Conservation (phyloP, 2,797 vertebrate genomes). For the Decapterus maruadsi region DNA sequence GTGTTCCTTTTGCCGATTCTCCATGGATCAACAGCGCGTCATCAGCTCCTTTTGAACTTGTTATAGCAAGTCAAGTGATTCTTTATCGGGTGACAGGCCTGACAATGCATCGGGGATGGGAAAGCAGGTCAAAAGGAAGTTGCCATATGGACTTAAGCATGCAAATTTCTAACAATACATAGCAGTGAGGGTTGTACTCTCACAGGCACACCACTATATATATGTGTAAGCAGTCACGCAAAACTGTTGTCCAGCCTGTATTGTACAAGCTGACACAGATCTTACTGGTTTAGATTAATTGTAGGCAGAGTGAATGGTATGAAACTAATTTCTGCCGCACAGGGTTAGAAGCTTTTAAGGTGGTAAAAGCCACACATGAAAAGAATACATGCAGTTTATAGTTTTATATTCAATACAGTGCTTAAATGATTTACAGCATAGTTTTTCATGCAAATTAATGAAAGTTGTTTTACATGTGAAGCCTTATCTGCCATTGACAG, state of each 20-base stretch:
- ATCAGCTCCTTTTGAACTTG: constrained; percentile 98
- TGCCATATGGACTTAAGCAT: constrained; percentile 96
- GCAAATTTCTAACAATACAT: constrained; percentile 90
- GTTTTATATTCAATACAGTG: not conserved
- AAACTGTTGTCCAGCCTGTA: constrained; percentile 44
- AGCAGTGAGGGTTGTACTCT: constrained; percentile 77
- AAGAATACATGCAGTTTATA: not conserved
- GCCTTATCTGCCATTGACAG: constrained; percentile 12
- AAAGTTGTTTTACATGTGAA: constrained; percentile 24
- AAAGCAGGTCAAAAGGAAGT: constrained; percentile 98
- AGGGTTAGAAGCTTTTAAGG: constrained; percentile 1
- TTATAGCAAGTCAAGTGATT: constrained; percentile 99
- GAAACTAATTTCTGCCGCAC: constrained; percentile 10
- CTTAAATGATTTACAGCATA: constrained; percentile 6
- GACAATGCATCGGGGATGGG: constrained; percentile 95
- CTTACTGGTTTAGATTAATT: constrained; percentile 27
- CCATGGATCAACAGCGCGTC: constrained; percentile 96
- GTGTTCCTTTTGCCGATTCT: constrained; percentile 96
- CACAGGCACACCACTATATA: constrained; percentile 58
- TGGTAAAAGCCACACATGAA: constrained; percentile 20
- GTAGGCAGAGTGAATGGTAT: constrained; percentile 4
- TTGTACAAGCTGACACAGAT: constrained; percentile 43
- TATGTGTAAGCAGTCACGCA: constrained; percentile 45
- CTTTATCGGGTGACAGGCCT: constrained; percentile 97
- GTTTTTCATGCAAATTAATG: constrained; percentile 20